Evolutionary conservation across 2,888 invertebrate species (phyloP).

Genomic region (Cyrtodaria siliqua): DNA sequence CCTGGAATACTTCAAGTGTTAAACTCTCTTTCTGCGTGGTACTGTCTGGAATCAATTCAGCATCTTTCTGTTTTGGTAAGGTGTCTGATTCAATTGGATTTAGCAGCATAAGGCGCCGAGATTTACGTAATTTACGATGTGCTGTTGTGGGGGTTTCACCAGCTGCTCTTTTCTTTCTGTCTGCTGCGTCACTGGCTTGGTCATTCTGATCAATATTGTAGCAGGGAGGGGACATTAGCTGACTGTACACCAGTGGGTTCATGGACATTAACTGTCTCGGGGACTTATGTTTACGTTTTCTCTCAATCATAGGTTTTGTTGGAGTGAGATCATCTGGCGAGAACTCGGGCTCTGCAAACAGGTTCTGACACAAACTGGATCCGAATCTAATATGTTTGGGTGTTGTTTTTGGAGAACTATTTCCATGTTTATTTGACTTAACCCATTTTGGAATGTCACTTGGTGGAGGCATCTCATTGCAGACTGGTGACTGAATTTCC

Average conservation of each 20-base stretch:
- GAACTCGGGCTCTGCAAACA: constrained; percentile 3
- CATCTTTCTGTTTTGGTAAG: too few relatives aligned
- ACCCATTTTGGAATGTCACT: not conserved
- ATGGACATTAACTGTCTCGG: constrained; percentile 26
- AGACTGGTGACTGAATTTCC: not conserved
- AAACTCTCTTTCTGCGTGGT: too few relatives aligned
- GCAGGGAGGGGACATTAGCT: constrained; percentile 7
- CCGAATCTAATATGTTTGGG: not conserved
- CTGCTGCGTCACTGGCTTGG: too few relatives aligned
- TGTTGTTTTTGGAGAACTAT: too few relatives aligned
- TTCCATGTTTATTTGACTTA: too few relatives aligned
- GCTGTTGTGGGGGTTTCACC: not conserved
- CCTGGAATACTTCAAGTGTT: too few relatives aligned
- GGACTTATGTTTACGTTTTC: not conserved
- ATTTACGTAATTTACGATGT: too few relatives aligned
- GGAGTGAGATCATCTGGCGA: constrained; percentile 29
- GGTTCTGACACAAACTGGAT: constrained; percentile 7
- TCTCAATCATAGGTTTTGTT: not conserved
- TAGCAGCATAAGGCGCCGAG: too few relatives aligned
- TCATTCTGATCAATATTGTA: too few relatives aligned
- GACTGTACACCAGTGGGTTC: constrained; percentile 28
- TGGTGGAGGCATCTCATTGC: not conserved
- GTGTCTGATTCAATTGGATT: too few relatives aligned
- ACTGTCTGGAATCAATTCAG: too few relatives aligned
- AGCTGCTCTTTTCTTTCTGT: too few relatives aligned